Base-by-base conservation (phyloP, 2,113 vertebrate species). In the Halichoeres trimaculatus region DNA sequence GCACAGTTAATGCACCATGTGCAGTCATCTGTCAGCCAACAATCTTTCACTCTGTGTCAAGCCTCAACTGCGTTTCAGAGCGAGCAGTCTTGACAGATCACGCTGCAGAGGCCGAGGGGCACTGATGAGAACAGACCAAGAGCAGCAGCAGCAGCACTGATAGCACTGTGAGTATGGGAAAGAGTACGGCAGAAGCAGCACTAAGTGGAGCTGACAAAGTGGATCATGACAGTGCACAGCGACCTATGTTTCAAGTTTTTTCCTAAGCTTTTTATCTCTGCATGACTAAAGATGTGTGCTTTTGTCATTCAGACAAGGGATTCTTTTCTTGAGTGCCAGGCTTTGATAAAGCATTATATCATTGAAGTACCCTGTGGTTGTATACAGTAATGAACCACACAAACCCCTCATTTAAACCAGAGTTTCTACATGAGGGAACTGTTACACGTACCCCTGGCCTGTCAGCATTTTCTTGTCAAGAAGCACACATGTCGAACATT, bases 81-180 rank as follows among this genome's bases (percentile, higher is more conserved):
- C 45, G 52, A 84, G 67, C 59, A 17, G 67, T 77, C 68, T 69
- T 88, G 85, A 90, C 83, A 84, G 69, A 86, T 69, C 38, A 34
- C 57, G 36, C 64, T 13, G 2, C 69, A 71, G 82, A 80, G 72
- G 71, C 75, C 38, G 64, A 90, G 62, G 57, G 30, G 56, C 57
- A 59, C 74, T 88, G 90, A 90, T 89, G 87, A 78, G 58, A 80
- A 51, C 81, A 79, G 87, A 89, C 62, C 43, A 85, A 89, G 88
- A 83, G 53, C 87, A 90, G 84, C 36, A 57, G n/a, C 54, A 54
- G 64, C 55, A 64, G 41, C 67, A 52, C 3, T 20, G 62, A 87
- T 84, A 91, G 88, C 75, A 81, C 43, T 14, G 19, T 72, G 84
- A 86, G 76, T 79, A 77, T 74, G 54, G 51, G 67, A 65, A 43